Base-by-base conservation (phyloP, 2,113 vertebrate species). In the Bubo blakistoni region DNA sequence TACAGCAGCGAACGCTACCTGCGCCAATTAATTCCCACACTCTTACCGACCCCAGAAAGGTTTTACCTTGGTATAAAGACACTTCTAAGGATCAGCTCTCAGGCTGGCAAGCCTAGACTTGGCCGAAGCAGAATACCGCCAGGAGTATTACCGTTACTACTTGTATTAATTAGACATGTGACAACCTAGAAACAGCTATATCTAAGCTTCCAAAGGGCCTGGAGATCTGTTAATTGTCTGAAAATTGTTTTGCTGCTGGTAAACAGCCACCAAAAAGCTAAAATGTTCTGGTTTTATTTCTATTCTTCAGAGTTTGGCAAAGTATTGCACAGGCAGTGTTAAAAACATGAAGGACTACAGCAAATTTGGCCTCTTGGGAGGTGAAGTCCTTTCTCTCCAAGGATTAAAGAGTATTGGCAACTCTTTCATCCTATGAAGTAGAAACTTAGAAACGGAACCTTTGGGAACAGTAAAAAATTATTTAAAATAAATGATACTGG, bases 241-340 rank as follows among this genome's bases (percentile, higher is more conserved):
- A 79, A 91, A 91, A 92, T 59, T 70, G 26, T 66, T 94, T 77
- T 91, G 86, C 54, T 89, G 73, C 52, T 61, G 54, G 58, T 94
- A 79, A 95, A 92, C 38, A 83, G 59, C 51, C 54, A 96, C 42
- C 2, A 1, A 87, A 89, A 93, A 57, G 70, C 83, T 70, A 94
- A 63, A 95, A 81, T n/a, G 49, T 94, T 94, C 86, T 24, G 72
- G 61, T 91, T 94, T 78, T 79, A 47, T 40, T 93, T 87, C 86
- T 85, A 0, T 76, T 88, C 57, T 91, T 94, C 6, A 1, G 26
- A 79, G 30, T 89, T 51, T 94, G 83, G 61, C 69, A 69, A 92
- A 89, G 58, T 61, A 61, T 49, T 74, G 21, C 52, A 67, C 7
- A 59, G 58, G 55, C 80, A 84, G 4, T 3, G 3, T 57, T 88